phyloP scores from a whole-genome alignment of 2,113 vertebrate species.

The Phalacrocorax pelagicus region DNA sequence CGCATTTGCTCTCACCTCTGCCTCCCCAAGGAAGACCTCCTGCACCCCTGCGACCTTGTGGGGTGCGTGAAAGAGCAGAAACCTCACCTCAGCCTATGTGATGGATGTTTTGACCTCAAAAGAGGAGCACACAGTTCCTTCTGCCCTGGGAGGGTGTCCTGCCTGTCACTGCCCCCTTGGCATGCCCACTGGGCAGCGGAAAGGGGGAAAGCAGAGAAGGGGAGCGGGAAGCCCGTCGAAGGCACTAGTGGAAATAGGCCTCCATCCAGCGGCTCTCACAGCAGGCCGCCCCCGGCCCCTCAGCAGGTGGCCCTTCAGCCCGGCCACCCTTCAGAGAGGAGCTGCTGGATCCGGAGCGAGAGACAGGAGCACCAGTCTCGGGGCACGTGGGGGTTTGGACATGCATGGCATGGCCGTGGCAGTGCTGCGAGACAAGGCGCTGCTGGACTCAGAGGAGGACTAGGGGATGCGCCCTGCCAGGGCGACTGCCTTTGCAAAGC shows the following conservation, averaged over 20 bases:
- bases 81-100: not conserved
- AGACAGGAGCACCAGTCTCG: not conserved
- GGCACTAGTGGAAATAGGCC: not conserved
- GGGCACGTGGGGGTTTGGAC: not conserved
- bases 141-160: rapidly evolving
- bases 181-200: not conserved
- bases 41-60: not conserved
- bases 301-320: not conserved
- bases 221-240: not conserved
- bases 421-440: not conserved
- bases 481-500: conserved; percentile 21
- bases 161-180: not conserved
- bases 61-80: not conserved
- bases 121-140: not conserved
- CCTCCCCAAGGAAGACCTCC: not conserved
- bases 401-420: not conserved
- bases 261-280: not conserved
- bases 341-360: not conserved
- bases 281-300: not conserved
- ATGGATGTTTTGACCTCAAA: not conserved
- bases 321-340: not conserved
- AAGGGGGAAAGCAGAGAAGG: not conserved
- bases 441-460: not conserved
- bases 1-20: not conserved
- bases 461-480: not conserved